Evolutionary conservation across 2,113 vertebrate species (phyloP), one percentile per base, ranked within the genome.

Genomic region (Pedetes capensis): DNA sequence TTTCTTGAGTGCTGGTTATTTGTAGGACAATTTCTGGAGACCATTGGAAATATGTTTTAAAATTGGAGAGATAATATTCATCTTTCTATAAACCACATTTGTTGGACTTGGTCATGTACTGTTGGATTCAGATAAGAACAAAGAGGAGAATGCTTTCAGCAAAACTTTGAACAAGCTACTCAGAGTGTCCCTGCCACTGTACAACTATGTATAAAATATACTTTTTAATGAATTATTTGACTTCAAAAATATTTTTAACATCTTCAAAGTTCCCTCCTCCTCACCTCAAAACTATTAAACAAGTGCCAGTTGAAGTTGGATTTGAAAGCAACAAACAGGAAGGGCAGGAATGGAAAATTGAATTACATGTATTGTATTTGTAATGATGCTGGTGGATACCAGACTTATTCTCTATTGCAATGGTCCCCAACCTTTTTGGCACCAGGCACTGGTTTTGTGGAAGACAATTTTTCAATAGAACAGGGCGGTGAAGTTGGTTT

Each of bases 71-170:
- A 3, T 37, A 80, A 18, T 17, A 51, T 47, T 59, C 32, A 57
- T 66, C 59, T 20, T 95, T 74, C 72, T 66, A 42, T 68, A 17
- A 86, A 59, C 18, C 78, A 61, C 7, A n/a, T 74, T 84, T 64
- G n/a, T 66, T 95, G 61, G 59, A 66, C 8, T 64, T 89, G 39
- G 3, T 23, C 8, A 9, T 87, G 23, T 80, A 3, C n/a, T 93
- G 89, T 94, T 85, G 27, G 55, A 80, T 88, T 96, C n/a, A 59
- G 34, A 75, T 78, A 55, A 86, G 29, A 53, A 59, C 57, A 89
- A 32, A 81, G 34, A 61, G 14, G 51, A 83, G 42, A 68, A 12
- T 76, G 87, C 34, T 29, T 68, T 79, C 76, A 51, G 7, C n/a
- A 93, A 32, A 72, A 81, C 4, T 22, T 92, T 84, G 59, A 42